Percentiles rank a stretch among this genome's conserved stretches.
Evolutionary conservation across 2,797 vertebrate species (phyloP).

Genomic region (Manis javanica): DNA sequence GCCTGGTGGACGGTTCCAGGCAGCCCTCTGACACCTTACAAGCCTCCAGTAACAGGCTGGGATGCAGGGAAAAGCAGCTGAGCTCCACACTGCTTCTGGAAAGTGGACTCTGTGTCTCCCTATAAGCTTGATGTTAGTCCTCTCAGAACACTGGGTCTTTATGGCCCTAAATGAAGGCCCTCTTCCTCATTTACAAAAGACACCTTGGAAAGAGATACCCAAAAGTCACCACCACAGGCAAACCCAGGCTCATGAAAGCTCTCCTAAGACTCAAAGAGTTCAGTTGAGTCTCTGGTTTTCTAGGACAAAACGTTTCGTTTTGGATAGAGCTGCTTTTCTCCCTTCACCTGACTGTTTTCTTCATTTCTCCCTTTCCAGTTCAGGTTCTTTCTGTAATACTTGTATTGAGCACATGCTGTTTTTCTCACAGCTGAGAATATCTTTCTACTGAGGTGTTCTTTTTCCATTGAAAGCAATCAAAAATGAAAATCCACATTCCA

Average conservation of each 20-base stretch:
- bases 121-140: not conserved
- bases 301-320: not conserved
- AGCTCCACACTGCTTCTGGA: accelerated
- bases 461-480: constrained; percentile 63
- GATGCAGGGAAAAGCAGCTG: not conserved
- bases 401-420: not conserved
- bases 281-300: not conserved
- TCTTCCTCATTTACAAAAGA: not conserved
- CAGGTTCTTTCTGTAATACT: constrained; percentile 15
- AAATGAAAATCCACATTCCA: constrained; percentile 65
- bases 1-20: not conserved
- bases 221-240: not conserved
- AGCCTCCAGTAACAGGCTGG: too few species aligned
- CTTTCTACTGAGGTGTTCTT: not conserved
- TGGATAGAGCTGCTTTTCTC: not conserved
- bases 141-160: too few species aligned
- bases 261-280: not conserved
- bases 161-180: not conserved
- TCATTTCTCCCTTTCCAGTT: not conserved
- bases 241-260: not conserved
- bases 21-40: too few species aligned
- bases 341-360: constrained; percentile 55
- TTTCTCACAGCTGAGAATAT: not conserved
- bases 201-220: not conserved
- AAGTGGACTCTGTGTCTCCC: not conserved